A percentile compares a stretch with the other conserved stretches of the same genome.
These are phyloP conservation scores for Sturnus vulgaris DNA, from an alignment of 2,113 vertebrate genomes.

Conservation along the genomic window DNA sequence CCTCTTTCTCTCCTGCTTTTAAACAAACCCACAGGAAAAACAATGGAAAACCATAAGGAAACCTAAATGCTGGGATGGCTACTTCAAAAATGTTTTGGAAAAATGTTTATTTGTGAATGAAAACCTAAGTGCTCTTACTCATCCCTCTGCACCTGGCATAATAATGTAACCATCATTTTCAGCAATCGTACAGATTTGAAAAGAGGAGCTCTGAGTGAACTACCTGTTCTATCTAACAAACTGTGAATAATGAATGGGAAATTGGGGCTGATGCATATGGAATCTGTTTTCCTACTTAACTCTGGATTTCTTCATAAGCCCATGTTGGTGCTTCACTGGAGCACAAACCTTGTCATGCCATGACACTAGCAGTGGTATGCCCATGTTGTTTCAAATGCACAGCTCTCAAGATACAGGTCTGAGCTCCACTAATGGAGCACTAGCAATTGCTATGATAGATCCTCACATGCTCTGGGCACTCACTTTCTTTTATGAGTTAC, in stretches of 20 bases:
- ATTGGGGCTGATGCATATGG: neutral
- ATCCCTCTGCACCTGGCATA: neutral
- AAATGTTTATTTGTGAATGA: neutral
- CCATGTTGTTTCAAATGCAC: neutral
- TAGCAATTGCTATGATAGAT: neutral
- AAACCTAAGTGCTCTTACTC: neutral
- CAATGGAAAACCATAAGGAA: neutral
- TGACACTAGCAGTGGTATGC: fast-evolving
- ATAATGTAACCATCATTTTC: neutral
- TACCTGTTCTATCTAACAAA: neutral
- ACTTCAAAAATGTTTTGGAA: neutral
- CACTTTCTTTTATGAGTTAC: neutral
- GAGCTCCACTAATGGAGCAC: neutral
- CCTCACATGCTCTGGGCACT: neutral
- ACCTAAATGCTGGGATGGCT: neutral
- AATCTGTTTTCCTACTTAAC: neutral
- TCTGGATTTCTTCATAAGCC: neutral
- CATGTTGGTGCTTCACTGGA: neutral
- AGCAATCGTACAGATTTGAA: neutral
- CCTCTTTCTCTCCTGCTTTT: neutral
- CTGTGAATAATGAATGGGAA: neutral
- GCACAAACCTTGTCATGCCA: fast-evolving
- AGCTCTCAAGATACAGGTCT: neutral
- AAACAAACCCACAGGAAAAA: neutral
- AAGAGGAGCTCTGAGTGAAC: neutral